Base-by-base conservation (phyloP, 2,888 invertebrate genomes). In the Melanostoma scalare region DNA sequence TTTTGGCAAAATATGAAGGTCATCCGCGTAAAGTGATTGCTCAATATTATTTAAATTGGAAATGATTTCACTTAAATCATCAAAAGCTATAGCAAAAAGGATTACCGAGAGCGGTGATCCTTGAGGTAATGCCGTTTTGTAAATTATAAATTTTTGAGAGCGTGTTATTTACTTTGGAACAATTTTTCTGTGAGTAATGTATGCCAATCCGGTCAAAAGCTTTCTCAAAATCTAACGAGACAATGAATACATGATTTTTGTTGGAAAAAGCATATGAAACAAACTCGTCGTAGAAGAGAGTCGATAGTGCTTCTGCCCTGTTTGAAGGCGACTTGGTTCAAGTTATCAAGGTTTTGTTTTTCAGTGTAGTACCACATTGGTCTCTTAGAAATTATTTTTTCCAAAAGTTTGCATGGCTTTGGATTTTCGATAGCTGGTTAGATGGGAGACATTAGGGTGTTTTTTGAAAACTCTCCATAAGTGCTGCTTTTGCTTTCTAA, bases 141-240 rank as follows among this genome's bases (percentile, higher is more conserved):
- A n/a, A n/a, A n/a, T n/a, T n/a, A n/a, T n/a, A n/a, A n/a, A n/a
- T n/a, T n/a, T n/a, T n/a, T n/a, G n/a, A n/a, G 42, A 42, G 9
- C 2, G 42, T 6, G 8, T 42, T 42, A 42, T 42, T 42, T 42
- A 42, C 42, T 42, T 42, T 42, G 42, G 42, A 42, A 9, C 42
- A n/a, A n/a, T n/a, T n/a, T n/a, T n/a, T n/a, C n/a, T n/a, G n/a
- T n/a, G n/a, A n/a, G n/a, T n/a, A n/a, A n/a, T 76, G 82, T 42
- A 71, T 46, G 8, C 55, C 73, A 6, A 78, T 68, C 50, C 73
- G 82, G 31, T 74, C 77, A 40, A 79, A 79, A 5, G 67, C 67
- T 58, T 44, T 74, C 65, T 71, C 75, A 40, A 80, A 80, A 77
- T 77, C 81, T 53, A 74, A 61, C 48, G 71, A 38, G 53, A 73